Conservation (phyloP, 1,140 invertebrate species). For the Nixonia krombeini region DNA sequence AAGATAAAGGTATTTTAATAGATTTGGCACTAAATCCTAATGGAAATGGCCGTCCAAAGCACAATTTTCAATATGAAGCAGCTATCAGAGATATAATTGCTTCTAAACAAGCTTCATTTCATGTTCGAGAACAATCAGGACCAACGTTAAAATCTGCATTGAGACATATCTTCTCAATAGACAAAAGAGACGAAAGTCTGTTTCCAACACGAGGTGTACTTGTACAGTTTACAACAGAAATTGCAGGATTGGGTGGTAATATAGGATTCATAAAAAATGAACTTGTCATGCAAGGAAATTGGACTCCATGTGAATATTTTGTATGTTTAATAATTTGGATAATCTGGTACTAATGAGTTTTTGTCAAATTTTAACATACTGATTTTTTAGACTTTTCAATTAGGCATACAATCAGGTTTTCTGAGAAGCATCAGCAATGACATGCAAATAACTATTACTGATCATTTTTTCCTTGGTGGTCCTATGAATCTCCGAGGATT, state of each 20-base stretch:
- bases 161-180: slow-evolving; percentile 82
- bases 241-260: slow-evolving; percentile 90
- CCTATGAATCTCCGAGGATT: slow-evolving; percentile 89
- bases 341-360: slow-evolving; percentile 6
- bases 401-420: slow-evolving; percentile 79
- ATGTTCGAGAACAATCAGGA: slow-evolving; percentile 86
- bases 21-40: slow-evolving; percentile 78
- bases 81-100: slow-evolving; percentile 82
- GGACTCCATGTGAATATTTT: slow-evolving; percentile 76
- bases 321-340: too few species aligned
- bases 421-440: slow-evolving; percentile 77
- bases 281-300: slow-evolving; percentile 83
- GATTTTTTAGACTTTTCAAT: slow-evolving; percentile 80
- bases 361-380: neutral
- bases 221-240: slow-evolving; percentile 81
- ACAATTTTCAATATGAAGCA: slow-evolving; percentile 88
- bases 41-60: slow-evolving; percentile 73
- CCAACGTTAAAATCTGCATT: slow-evolving; percentile 89
- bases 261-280: slow-evolving; percentile 90
- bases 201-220: slow-evolving; percentile 82
- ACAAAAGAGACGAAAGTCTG: slow-evolving; percentile 83
- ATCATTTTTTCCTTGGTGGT: slow-evolving; percentile 90
- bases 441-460: slow-evolving; percentile 77
- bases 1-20: slow-evolving; percentile 77
- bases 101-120: slow-evolving; percentile 78